Conservation (phyloP, 2,888 invertebrate species). For the Phania funesta region DNA sequence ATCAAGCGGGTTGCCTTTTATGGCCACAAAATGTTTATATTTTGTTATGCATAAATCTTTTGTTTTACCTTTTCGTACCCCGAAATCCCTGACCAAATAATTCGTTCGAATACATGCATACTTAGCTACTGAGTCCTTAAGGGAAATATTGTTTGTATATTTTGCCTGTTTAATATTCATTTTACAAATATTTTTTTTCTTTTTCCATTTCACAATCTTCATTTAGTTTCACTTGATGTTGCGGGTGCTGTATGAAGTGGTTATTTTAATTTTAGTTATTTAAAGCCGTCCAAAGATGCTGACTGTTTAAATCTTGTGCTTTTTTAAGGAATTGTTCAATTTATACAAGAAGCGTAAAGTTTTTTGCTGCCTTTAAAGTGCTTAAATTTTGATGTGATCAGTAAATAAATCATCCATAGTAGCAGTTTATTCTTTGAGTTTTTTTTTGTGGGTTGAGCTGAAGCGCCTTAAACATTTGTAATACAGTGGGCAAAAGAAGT, state of each 20-base stretch:
- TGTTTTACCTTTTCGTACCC: not conserved
- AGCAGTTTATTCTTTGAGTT: constrained; percentile 25
- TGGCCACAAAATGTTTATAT: not conserved
- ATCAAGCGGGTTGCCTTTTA: constrained; percentile 49
- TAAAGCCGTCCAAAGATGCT: not conserved
- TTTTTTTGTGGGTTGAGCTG: not conserved
- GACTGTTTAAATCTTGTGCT: not conserved
- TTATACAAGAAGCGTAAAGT: not conserved
- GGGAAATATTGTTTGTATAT: constrained; percentile 17
- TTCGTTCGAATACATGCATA: constrained; percentile 8
- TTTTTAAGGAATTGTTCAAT: not conserved
- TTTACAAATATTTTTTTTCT: not conserved
- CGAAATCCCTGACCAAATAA: constrained; percentile 26
- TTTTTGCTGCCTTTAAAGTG: constrained; percentile 23
- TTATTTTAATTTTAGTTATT: constrained; percentile 1
- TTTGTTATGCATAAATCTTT: not conserved
- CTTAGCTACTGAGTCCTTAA: constrained; percentile 35
- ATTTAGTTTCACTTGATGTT: constrained; percentile 40
- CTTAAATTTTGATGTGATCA: constrained; percentile 51
- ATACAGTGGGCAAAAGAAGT: not conserved
- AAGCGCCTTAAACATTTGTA: not conserved
- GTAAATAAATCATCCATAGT: constrained; percentile 58
- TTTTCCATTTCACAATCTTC: constrained; percentile 1
- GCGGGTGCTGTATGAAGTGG: constrained; percentile 28
- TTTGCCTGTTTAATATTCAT: constrained; percentile 23